Base-by-base conservation (phyloP, 2,113 vertebrate genomes). In the Ciconia stormi region DNA sequence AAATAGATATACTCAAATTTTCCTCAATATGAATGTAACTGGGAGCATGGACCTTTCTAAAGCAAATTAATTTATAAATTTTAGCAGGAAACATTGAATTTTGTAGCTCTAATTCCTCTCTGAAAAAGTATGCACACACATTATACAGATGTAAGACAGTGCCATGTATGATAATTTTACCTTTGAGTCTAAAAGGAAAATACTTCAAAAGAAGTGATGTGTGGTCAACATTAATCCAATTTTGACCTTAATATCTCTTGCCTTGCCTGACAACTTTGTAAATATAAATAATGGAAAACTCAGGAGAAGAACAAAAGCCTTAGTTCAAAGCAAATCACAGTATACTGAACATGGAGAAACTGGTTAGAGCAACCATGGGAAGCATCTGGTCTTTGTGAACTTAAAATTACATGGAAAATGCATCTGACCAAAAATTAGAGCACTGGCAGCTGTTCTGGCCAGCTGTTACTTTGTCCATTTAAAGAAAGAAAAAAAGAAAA, bases 351-450 rank as follows among this genome's bases (percentile, higher is more conserved):
- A 47, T 19, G 8, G 63, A 62, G 40, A 82, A 95, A 89, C 30
- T 53, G 25, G 50, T 78, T 90, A 63, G 38, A 86, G 29, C n/a
- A 94, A 47, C 18, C 53, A 71, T 7, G 21, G 59, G 59, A 90
- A 96, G 71, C 76, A 94, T 83, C 67, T 94, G 95, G 71, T 77
- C 25, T 74, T 62, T 86, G 32, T 89, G 80, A 94, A 90, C 14
- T 90, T 59, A 92, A 90, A 94, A 84, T 66, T 62, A 36, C 30
- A 38, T 40, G 63, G 82, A 90, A 95, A 95, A 92, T 50, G 59
- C 38, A 67, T 90, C 90, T 89, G 86, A 62, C 50, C 32, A 94
- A 94, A 92, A 87, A 63, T 63, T 36, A 93, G 42, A 88, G 29
- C 14, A 27, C 15, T 78, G 76, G 44, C 74, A 90, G 46, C 38